Conservation (phyloP, 2,888 invertebrate species). For the Arctia plantaginis region DNA sequence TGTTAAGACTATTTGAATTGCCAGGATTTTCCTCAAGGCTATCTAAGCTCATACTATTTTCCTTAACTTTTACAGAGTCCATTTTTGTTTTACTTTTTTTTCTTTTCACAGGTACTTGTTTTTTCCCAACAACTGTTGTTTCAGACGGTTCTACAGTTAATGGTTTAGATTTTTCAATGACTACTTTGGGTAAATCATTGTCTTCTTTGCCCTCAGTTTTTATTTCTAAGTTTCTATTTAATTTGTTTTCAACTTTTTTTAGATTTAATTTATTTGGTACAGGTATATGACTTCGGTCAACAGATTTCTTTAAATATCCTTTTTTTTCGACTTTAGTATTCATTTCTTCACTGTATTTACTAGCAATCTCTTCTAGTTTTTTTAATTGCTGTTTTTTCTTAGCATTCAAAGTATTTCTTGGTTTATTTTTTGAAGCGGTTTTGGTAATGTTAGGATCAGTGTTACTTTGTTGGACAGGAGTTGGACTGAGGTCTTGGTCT, state of each 20-base stretch:
- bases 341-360: slow-evolving; percentile 70
- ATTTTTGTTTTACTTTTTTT: slow-evolving; percentile 43
- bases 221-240: slow-evolving; percentile 31
- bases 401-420: slow-evolving; percentile 60
- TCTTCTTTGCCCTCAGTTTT: slow-evolving; percentile 36
- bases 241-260: slow-evolving; percentile 40
- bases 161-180: slow-evolving; percentile 36
- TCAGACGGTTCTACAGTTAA: slow-evolving; percentile 33
- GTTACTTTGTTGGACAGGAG: slow-evolving; percentile 66
- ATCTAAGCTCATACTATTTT: slow-evolving; percentile 77
- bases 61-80: slow-evolving; percentile 58
- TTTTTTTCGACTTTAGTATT: slow-evolving; percentile 52
- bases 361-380: slow-evolving; percentile 76
- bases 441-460: slow-evolving; percentile 68
- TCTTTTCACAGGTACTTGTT: slow-evolving; percentile 37
- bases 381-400: slow-evolving; percentile 76
- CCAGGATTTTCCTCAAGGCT: slow-evolving; percentile 69
- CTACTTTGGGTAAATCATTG: slow-evolving; percentile 22
- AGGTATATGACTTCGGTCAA: slow-evolving; percentile 73
- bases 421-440: slow-evolving; percentile 54
- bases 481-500: slow-evolving; percentile 63
- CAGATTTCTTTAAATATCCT: slow-evolving; percentile 33
- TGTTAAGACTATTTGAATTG: slow-evolving; percentile 29
- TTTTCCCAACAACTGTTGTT: slow-evolving; percentile 32
- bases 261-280: slow-evolving; percentile 56